phyloP scores from a whole-genome alignment of 2,797 vertebrate genomes.

The Masticophis lateralis region DNA sequence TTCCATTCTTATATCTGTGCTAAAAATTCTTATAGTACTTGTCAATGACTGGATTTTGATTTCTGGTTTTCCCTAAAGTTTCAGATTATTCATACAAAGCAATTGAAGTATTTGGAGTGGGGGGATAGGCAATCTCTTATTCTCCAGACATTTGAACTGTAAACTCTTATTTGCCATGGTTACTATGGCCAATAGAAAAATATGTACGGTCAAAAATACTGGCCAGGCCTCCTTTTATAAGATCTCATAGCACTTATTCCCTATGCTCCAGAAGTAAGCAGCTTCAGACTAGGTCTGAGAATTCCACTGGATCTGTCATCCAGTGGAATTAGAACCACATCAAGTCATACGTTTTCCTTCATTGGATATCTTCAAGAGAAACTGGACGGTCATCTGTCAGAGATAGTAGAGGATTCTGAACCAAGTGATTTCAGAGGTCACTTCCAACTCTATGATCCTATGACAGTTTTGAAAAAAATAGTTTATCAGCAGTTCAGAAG shows the following conservation, averaged over 20 bases:
- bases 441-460: not conserved
- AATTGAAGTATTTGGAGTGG: not conserved
- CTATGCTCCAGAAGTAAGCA: not conserved
- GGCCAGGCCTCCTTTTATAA: not conserved
- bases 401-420: not conserved
- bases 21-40: not conserved
- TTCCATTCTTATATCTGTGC: not conserved
- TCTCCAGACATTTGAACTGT: not conserved
- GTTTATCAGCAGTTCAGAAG: not conserved
- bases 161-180: not conserved
- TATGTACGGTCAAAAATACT: not conserved
- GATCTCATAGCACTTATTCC: not conserved
- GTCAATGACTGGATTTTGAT: not conserved
- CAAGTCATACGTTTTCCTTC: not conserved
- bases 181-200: not conserved
- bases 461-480: not conserved
- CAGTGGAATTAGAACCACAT: not conserved
- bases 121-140: not conserved
- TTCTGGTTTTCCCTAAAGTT: not conserved
- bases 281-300: not conserved
- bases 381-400: not conserved
- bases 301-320: not conserved
- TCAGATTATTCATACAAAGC: not conserved
- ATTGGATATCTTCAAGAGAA: not conserved
- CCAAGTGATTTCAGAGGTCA: not conserved